These are phyloP conservation scores for Drosophila affinis DNA, from an alignment of 2,888 invertebrate genomes.

Conservation along the genomic window DNA sequence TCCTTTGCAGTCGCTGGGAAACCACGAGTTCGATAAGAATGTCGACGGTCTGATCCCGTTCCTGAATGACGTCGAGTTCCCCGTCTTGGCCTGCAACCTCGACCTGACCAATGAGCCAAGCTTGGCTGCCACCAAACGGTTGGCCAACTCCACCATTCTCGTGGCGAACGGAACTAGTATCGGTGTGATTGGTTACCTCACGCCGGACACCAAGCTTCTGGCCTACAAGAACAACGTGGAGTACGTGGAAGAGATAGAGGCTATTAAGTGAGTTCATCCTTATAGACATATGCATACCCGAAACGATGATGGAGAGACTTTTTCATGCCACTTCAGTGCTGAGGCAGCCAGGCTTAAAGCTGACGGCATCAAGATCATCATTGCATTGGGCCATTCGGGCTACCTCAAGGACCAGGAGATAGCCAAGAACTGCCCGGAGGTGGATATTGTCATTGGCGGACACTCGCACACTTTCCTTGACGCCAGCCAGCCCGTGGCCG, in stretches of 20 bases:
- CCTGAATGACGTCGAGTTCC: constrained; percentile 88
- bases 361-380: constrained; percentile 90
- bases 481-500: constrained; percentile 85
- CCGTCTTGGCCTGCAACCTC: constrained; percentile 91
- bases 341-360: constrained; percentile 88
- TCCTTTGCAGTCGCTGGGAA: constrained; percentile 90
- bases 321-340: constrained; percentile 69
- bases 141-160: constrained; percentile 87
- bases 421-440: constrained; percentile 89
- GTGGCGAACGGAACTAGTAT: constrained; percentile 87
- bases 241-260: constrained; percentile 88
- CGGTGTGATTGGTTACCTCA: constrained; percentile 94
- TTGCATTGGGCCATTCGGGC: constrained; percentile 96
- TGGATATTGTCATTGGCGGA: constrained; percentile 95
- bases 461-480: constrained; percentile 96
- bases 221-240: constrained; percentile 85
- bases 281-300: neutral
- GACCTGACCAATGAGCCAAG: constrained; percentile 87
- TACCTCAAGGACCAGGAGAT: constrained; percentile 90
- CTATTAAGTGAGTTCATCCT: constrained; percentile 84
- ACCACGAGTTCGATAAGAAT: constrained; percentile 96
- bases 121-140: constrained; percentile 84
- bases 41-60: constrained; percentile 90
- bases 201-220: constrained; percentile 89
- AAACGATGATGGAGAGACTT: neutral